Percentiles rank a stretch among this genome's conserved stretches.
Evolutionary conservation across 2,797 vertebrate genomes (phyloP).

Genomic region (Danio tinwini): DNA sequence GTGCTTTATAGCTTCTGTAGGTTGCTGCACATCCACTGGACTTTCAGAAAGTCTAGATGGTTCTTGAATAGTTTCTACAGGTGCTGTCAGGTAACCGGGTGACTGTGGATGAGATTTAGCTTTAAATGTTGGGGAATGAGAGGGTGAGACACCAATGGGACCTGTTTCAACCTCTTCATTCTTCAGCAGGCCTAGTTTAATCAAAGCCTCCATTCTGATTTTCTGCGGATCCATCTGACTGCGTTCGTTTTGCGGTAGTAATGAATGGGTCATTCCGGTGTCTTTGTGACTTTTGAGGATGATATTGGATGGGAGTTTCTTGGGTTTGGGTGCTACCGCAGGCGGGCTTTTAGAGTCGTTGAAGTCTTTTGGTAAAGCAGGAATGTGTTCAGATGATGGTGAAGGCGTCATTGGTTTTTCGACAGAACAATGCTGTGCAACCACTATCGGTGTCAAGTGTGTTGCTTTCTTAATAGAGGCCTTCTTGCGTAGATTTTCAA

Average conservation of each 20-base stretch:
- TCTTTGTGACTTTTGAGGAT: conserved; percentile 80
- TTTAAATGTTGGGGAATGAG: conserved; percentile 58
- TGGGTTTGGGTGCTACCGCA: conserved; percentile 86
- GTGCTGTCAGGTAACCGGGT: conserved; percentile 49
- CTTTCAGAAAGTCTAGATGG: conserved; percentile 27
- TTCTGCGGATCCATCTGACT: conserved; percentile 69
- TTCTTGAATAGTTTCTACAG: background rate
- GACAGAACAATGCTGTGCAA: conserved; percentile 24
- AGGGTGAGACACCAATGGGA: conserved; percentile 55
- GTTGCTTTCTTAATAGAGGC: conserved; percentile 60
- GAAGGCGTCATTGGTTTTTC: conserved; percentile 39
- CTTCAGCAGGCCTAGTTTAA: conserved; percentile 89
- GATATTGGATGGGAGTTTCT: conserved; percentile 89
- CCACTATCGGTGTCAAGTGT: conserved; percentile 6
- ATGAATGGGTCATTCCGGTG: conserved; percentile 26
- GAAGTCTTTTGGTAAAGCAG: conserved; percentile 47
- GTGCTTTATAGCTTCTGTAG: conserved; percentile 12
- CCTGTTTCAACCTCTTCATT: conserved; percentile 66
- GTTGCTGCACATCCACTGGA: background rate
- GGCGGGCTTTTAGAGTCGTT: conserved; percentile 78
- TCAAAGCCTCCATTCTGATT: conserved; percentile 84
- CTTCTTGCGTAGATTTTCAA: conserved; percentile 64
- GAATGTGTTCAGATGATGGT: conserved; percentile 8
- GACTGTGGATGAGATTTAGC: conserved; percentile 63
- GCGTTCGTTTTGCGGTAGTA: conserved; percentile 55